Conservation (phyloP, 2,113 vertebrate species). For the cattle (Bos taurus) region DNA sequence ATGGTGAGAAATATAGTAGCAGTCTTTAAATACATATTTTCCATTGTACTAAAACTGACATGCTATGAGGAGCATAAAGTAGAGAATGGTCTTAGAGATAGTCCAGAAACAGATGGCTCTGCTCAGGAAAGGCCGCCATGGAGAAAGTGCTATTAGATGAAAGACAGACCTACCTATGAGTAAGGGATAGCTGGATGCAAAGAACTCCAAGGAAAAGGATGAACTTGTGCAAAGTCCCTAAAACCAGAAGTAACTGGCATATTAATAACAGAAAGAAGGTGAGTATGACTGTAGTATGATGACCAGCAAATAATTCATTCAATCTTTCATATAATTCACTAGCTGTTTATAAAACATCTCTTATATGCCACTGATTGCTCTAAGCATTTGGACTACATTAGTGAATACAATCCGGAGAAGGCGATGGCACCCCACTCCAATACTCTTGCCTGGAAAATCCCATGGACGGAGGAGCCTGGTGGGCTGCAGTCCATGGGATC, state of each 20-base stretch:
- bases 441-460: too few relatives aligned
- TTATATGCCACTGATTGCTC: not conserved
- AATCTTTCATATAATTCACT: not conserved
- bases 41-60: not conserved
- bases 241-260: not conserved
- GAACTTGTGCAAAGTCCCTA: not conserved
- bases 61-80: not conserved
- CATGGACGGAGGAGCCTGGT: too few relatives aligned
- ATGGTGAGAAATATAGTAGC: not conserved
- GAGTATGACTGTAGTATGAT: not conserved
- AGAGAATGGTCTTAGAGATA: not conserved
- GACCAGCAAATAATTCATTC: not conserved
- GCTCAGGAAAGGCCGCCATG: not conserved
- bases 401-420: not conserved
- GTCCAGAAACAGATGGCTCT: not conserved
- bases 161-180: not conserved
- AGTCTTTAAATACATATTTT: not conserved
- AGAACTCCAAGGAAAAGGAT: not conserved
- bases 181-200: not conserved
- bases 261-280: not conserved
- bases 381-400: not conserved
- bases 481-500: too few relatives aligned
- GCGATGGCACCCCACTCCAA: too few relatives aligned
- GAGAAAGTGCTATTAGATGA: not conserved
- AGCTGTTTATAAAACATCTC: not conserved